A percentile compares a stretch with the other conserved stretches of the same genome.
Evolutionary conservation across 1,140 invertebrate genomes (phyloP).

Genomic region (Lasaia peninsularis): DNA sequence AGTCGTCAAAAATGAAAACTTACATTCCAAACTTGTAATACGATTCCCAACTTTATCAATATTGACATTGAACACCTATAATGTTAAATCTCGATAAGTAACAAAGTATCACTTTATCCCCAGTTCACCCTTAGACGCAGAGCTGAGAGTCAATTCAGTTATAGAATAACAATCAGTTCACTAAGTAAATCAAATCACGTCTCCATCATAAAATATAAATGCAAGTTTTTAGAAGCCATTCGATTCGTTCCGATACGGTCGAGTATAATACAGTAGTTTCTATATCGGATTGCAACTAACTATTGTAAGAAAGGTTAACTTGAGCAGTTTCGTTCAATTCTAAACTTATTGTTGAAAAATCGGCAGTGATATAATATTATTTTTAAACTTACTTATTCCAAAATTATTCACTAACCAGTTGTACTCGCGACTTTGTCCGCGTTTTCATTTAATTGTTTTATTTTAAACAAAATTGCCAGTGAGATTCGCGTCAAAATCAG

Average conservation of each 20-base stretch:
- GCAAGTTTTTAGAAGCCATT: slow-evolving; percentile 37
- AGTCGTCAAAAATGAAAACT: too few species aligned
- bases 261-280: slow-evolving; percentile 22
- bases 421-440: too few species aligned
- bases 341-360: slow-evolving; percentile 16
- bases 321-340: slow-evolving; percentile 4
- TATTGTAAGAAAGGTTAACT: slow-evolving; percentile 12
- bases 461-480: too few species aligned
- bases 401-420: too few species aligned
- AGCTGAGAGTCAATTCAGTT: slow-evolving; percentile 14
- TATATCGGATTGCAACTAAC: neutral
- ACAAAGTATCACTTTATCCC: slow-evolving; percentile 16
- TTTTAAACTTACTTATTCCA: too few species aligned
- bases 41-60: neutral
- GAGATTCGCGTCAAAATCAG: too few species aligned
- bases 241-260: slow-evolving; percentile 35
- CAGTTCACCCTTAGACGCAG: slow-evolving; percentile 10
- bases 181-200: slow-evolving; percentile 37
- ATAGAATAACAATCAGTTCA: slow-evolving; percentile 23
- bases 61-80: neutral
- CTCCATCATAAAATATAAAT: slow-evolving; percentile 34
- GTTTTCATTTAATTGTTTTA: too few species aligned
- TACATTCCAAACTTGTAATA: too few species aligned
- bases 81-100: slow-evolving; percentile 2
- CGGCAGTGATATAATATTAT: slow-evolving; percentile 16